phyloP scores from a whole-genome alignment of 2,113 vertebrate genomes.

The Hypocryptadius cinnamomeus region DNA sequence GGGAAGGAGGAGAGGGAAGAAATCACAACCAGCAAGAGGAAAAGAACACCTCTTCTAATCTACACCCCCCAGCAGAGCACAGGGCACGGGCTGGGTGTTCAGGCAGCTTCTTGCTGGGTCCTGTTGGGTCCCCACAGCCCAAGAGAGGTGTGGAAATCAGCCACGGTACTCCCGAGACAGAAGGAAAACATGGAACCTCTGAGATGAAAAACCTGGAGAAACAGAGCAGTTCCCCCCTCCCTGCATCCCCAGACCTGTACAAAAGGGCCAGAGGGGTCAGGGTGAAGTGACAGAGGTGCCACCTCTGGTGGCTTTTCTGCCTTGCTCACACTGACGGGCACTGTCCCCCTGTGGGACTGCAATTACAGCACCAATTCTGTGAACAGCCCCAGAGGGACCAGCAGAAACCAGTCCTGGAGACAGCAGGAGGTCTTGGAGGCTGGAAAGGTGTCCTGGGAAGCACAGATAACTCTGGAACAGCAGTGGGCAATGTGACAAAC shows the following conservation, averaged over 20 bases:
- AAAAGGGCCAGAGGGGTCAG: constrained; percentile 29
- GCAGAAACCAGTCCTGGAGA: background rate
- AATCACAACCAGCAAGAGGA: constrained; percentile 22
- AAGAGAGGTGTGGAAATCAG: background rate
- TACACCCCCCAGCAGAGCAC: background rate
- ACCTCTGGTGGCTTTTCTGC: background rate
- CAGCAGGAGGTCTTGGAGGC: background rate
- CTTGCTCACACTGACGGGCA: background rate
- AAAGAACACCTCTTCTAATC: background rate
- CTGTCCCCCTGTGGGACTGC: background rate
- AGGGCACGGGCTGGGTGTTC: background rate
- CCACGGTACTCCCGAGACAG: background rate
- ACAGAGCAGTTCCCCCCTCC: background rate
- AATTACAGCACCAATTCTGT: background rate
- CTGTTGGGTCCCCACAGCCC: background rate
- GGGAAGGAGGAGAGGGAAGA: background rate
- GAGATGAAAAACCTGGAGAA: constrained; percentile 22
- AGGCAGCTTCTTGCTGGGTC: constrained; percentile 19
- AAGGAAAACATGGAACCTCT: background rate
- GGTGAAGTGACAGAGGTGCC: background rate
- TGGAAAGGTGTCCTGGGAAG: background rate
- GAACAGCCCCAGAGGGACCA: background rate
- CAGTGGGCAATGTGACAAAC: background rate
- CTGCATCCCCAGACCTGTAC: constrained; percentile 4
- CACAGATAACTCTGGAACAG: background rate